Percentiles rank a stretch among this genome's conserved stretches.
These are phyloP conservation scores for Lepidurus apus DNA, from an alignment of 1,140 invertebrate genomes.

Conservation along the genomic window DNA sequence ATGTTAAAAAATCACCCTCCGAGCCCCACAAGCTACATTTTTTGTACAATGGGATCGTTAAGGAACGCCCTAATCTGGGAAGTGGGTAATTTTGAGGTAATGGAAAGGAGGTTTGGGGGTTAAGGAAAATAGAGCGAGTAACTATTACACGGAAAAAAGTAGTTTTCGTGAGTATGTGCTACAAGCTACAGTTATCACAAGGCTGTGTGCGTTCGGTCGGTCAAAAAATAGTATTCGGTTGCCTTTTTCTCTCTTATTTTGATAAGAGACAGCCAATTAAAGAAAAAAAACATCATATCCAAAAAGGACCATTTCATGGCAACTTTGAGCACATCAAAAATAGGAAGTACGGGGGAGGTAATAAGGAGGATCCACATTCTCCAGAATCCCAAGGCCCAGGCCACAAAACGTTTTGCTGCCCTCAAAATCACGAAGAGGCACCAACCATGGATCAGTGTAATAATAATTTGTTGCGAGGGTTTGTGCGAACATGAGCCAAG, in stretches of 20 bases:
- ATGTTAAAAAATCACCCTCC: background rate
- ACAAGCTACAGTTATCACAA: slow-evolving; percentile 10
- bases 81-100: slow-evolving; percentile 4
- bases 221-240: slow-evolving; percentile 19
- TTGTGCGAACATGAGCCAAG: slow-evolving; percentile 18
- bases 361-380: slow-evolving; percentile 16
- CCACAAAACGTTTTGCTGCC: slow-evolving; percentile 21
- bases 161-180: slow-evolving; percentile 4
- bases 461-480: slow-evolving; percentile 15
- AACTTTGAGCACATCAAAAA: slow-evolving; percentile 12
- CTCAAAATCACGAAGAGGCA: background rate
- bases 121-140: slow-evolving; percentile 1
- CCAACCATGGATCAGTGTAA: slow-evolving; percentile 15
- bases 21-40: slow-evolving; percentile 11
- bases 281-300: background rate
- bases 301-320: slow-evolving; percentile 15
- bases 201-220: slow-evolving; percentile 9
- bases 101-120: background rate
- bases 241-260: background rate
- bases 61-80: slow-evolving; percentile 8
- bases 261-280: background rate
- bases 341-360: background rate
- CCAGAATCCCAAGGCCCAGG: slow-evolving; percentile 20
- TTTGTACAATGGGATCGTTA: background rate
- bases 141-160: slow-evolving; percentile 16